Conservation (phyloP, 2,888 invertebrate species). For the Scaeva pyrastri region DNA sequence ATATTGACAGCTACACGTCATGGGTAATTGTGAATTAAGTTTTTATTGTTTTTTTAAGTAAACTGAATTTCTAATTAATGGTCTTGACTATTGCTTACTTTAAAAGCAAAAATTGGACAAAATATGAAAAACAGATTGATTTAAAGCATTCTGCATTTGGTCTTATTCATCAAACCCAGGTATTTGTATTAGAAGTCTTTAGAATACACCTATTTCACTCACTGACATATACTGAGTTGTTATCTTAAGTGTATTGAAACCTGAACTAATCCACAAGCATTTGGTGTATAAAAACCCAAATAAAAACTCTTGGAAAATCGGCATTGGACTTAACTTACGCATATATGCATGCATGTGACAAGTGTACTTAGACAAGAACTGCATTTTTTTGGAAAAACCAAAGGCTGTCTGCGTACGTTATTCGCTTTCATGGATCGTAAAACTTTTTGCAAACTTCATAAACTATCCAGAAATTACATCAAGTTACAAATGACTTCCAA, state of each 20-base stretch:
- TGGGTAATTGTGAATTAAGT: too few relatives aligned
- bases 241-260: neutral
- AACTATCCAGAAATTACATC: neutral
- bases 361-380: neutral
- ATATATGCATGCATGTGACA: neutral
- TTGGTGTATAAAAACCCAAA: neutral
- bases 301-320: neutral
- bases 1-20: too few relatives aligned
- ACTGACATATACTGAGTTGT: neutral
- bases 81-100: too few relatives aligned
- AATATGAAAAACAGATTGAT: too few relatives aligned
- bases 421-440: conserved; percentile 10
- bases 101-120: too few relatives aligned
- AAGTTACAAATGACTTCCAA: neutral
- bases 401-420: neutral
- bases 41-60: too few relatives aligned
- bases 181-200: too few relatives aligned
- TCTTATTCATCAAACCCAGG: too few relatives aligned
- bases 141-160: too few relatives aligned
- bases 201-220: too few relatives aligned
- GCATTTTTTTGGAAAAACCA: conserved; percentile 31
- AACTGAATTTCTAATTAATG: too few relatives aligned
- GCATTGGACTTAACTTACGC: neutral
- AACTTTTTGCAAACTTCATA: neutral
- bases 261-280: neutral